Evolutionary conservation across 2,113 vertebrate species (phyloP), one percentile per base, ranked within the genome.

Genomic region (Stomatorhinus ivindoensis): DNA sequence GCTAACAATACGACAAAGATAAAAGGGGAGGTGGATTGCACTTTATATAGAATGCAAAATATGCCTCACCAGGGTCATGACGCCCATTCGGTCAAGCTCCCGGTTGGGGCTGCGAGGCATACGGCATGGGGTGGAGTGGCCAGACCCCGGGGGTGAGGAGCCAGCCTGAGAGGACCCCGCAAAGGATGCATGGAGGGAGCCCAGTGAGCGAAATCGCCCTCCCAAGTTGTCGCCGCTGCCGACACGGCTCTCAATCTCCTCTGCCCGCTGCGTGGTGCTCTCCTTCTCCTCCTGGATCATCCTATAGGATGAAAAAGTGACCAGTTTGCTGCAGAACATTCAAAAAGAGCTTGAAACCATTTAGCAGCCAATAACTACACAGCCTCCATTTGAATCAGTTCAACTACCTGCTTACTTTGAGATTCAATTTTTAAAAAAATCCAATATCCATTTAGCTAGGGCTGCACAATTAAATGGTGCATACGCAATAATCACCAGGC

Each of bases 281-380:
- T 99, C 98, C 95, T 99, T 99, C 93, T 99, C 98, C 92, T 99
- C 98, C 85, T 99, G 98, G 87, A 99, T 99, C 94, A 99, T 94
- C 47, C 98, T 99, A 90, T 7, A 13, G 47, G n/a, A 65, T 27
- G 53, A 19, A 24, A n/a, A 47, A 27, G 47, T 89, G 27, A 82
- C 24, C 61, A 1, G 50, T 55, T 35, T 31, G n/a, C 24, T 31
- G 27, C 85, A 8, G 31, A 27, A 86, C 24, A 46, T 13, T 4
- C 24, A 86, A 9, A 50, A 47, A 86, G 10, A 47, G 44, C 11
- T 17, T 85, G 24, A 46, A 85, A 47, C 46, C 42, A 85, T n/a
- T 27, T 85, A 85, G 10, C 83, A 31, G 44, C 47, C n/a, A 76
- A 19, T 39, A 76, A 39, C 61, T 31, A 65, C n/a, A 76, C 15